These are phyloP conservation scores for Mionectes olivaceus DNA, from an alignment of 2,797 vertebrate genomes.

Conservation along the genomic window DNA sequence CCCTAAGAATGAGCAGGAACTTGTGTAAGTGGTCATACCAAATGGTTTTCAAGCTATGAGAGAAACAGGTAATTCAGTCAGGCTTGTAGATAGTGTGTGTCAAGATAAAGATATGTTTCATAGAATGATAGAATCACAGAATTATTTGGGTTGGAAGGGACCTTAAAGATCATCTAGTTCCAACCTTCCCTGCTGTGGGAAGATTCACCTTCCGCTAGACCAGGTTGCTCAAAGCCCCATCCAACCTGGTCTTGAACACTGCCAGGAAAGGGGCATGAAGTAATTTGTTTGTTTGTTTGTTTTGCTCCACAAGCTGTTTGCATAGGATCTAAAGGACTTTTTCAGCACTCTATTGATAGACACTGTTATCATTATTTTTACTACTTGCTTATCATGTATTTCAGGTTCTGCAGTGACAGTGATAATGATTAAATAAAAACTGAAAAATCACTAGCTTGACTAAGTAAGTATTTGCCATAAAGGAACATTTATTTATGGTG, in stretches of 20 bases:
- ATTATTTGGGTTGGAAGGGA: not conserved
- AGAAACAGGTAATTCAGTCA: not conserved
- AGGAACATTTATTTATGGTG: not conserved
- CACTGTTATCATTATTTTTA: not conserved
- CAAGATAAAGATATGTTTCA: not conserved
- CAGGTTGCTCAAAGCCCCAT: not conserved
- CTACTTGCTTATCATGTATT: not conserved
- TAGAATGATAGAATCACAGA: not conserved
- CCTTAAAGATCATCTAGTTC: not conserved
- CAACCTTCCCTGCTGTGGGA: rapidly evolving
- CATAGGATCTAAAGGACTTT: not conserved
- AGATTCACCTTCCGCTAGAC: not conserved
- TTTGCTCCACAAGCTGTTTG: not conserved
- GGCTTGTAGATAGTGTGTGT: not conserved
- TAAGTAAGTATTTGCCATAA: not conserved
- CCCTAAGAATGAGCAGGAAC: not conserved
- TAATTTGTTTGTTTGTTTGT: not conserved
- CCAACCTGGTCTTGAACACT: not conserved
- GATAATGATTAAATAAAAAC: not conserved
- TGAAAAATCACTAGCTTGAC: not conserved
- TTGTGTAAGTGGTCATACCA: not conserved
- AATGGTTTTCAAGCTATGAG: not conserved
- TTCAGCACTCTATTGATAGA: not conserved
- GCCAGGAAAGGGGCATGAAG: not conserved
- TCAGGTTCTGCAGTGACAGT: not conserved